A percentile compares a stretch with the other conserved stretches of the same genome.
Evolutionary conservation across 2,888 invertebrate genomes (phyloP).

Genomic region (Erebia aethiops): DNA sequence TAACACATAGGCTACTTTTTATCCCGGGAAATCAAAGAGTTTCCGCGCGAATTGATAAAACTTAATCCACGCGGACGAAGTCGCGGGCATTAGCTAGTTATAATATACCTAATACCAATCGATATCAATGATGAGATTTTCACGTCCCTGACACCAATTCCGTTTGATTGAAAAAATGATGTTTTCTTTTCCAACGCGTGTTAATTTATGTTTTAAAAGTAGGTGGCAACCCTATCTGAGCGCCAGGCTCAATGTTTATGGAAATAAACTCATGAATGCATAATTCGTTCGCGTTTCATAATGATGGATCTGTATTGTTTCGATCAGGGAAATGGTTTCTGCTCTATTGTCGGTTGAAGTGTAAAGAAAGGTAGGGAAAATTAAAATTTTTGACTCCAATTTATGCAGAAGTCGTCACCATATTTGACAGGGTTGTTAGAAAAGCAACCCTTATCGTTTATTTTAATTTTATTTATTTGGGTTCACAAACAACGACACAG

Average conservation of each 20-base stretch:
- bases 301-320: constrained; percentile 15
- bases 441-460: no score
- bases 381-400: neutral
- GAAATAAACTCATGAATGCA: constrained; percentile 16
- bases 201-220: no score
- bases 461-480: no score
- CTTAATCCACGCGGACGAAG: no score
- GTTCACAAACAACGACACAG: no score
- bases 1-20: no score
- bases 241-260: neutral
- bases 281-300: constrained; percentile 4
- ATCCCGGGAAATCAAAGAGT: neutral
- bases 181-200: neutral
- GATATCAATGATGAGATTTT: no score
- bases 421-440: no score
- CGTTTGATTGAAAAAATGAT: neutral
- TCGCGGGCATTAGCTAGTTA: no score
- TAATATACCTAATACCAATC: no score
- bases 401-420: neutral
- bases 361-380: neutral
- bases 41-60: no score
- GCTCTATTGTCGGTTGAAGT: neutral
- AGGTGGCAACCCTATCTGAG: constrained; percentile 1
- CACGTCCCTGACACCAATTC: no score
- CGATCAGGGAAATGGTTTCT: neutral